Base-by-base conservation (phyloP, 2,888 invertebrate genomes). In the Phyllotreta striolata region DNA sequence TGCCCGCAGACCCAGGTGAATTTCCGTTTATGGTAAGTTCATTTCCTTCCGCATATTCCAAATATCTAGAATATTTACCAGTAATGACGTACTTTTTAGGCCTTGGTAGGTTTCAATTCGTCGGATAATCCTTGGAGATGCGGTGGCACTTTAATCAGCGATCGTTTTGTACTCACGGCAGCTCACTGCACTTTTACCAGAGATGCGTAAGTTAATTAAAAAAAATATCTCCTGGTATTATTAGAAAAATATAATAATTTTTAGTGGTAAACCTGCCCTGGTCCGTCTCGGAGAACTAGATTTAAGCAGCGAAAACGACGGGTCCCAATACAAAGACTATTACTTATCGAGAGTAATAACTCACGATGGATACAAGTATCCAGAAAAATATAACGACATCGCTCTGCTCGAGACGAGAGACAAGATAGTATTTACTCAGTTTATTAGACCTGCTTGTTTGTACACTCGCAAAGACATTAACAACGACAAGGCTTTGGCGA, bases 391-490 rank as follows among this genome's bases (percentile, higher is more conserved):
- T 79, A 82, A 89, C 70, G 91, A 91, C 72, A 88, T 91, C 55
- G 89, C 89, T 0, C 78, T 91, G 0, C 62, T 91, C 0, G 83
- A 86, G 71, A 76, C 90, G 40, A 77, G 76, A 0, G 73, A 77
- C 0, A 61, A 58, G 44, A 78, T 85, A 0, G 68, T 71, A 24
- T 86, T 89, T 69, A 83, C 81, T 5, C 76, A 82, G 0, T 83
- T 80, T 58, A 82, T 90, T 0, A 77, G 88, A 4, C 90, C 90
- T 0, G 88, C 89, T 0, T 91, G 90, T 73, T 80, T 91, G 0
- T 87, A 87, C 83, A 79, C 78, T 0, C 76, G 74, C 24, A 55
- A 55, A 0, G 74, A 76, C 58, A 79, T 85, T 64, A 74, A 76
- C 0, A 78, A 82, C 44, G 67, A 66, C 0, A 83, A 81, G 61